These are phyloP conservation scores for Anticlea derivata DNA, from an alignment of 2,888 invertebrate genomes.

Conservation along the genomic window DNA sequence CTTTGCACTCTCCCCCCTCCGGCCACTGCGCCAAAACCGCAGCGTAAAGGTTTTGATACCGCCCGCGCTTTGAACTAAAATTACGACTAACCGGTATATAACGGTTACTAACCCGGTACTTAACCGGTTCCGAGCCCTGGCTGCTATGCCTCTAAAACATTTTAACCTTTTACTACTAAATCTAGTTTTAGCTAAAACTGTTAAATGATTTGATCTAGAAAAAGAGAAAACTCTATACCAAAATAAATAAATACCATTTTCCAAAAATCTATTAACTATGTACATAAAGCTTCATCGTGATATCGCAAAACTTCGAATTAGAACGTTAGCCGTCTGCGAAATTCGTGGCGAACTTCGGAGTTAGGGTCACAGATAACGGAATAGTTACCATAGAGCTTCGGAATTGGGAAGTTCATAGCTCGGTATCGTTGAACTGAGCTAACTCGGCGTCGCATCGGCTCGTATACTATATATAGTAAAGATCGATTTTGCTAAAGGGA, in stretches of 20 bases:
- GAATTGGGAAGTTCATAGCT: conserved; percentile 4
- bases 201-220: neutral
- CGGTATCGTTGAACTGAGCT: neutral
- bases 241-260: neutral
- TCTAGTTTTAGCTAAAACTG: neutral
- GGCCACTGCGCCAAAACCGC: too few species aligned
- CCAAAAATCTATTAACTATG: neutral
- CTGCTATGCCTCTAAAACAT: conserved; percentile 37
- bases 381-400: neutral
- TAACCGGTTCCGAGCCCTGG: too few species aligned
- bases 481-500: neutral
- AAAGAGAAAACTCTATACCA: neutral
- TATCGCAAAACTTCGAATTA: neutral
- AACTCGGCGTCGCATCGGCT: too few species aligned
- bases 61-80: too few species aligned
- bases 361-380: neutral
- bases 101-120: too few species aligned
- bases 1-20: too few species aligned
- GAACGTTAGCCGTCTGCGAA: neutral
- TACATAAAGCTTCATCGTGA: neutral
- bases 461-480: too few species aligned
- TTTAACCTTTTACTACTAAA: conserved; percentile 13
- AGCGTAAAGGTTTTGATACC: too few species aligned
- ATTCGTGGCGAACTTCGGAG: neutral
- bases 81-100: too few species aligned